These are phyloP conservation scores for Copidosoma floridanum DNA, from an alignment of 1,140 invertebrate species.

Conservation along the genomic window DNA sequence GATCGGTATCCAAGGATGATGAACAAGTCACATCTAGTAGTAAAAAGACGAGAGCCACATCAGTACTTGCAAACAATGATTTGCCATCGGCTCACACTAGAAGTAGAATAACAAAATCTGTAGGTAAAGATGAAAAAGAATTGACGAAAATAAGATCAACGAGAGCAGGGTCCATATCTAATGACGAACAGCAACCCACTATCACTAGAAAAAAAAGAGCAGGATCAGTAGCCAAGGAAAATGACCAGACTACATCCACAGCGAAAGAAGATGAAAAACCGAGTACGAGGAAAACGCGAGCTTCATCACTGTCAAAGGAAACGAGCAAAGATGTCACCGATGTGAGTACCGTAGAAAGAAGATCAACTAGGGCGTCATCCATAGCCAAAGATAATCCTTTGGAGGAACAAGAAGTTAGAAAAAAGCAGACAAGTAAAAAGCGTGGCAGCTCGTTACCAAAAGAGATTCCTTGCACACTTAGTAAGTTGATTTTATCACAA, in stretches of 20 bases:
- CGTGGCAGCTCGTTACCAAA: conserved; percentile 40
- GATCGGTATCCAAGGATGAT: conserved; percentile 24
- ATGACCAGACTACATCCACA: background rate
- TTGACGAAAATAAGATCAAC: conserved; percentile 29
- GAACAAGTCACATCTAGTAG: background rate
- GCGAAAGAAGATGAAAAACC: no score
- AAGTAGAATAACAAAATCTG: no score
- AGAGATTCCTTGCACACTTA: conserved; percentile 18
- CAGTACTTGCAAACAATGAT: no score
- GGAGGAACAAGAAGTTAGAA: background rate
- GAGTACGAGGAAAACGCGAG: conserved; percentile 15
- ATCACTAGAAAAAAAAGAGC: conserved; percentile 1
- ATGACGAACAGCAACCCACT: background rate
- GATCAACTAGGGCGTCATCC: conserved; percentile 29
- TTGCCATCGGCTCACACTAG: no score
- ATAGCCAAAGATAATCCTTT: conserved; percentile 21
- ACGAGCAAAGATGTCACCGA: background rate
- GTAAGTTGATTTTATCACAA: no score
- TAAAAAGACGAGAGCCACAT: conserved; percentile 24
- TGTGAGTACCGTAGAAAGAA: background rate
- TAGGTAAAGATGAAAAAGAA: no score
- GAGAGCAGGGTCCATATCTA: conserved; percentile 20
- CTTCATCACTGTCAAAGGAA: conserved; percentile 15
- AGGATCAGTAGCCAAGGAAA: conserved; percentile 4
- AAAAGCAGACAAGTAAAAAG: conserved; percentile 9